Base-by-base conservation (phyloP, 2,888 invertebrate genomes). In the Agonopterix alstromeriana region DNA sequence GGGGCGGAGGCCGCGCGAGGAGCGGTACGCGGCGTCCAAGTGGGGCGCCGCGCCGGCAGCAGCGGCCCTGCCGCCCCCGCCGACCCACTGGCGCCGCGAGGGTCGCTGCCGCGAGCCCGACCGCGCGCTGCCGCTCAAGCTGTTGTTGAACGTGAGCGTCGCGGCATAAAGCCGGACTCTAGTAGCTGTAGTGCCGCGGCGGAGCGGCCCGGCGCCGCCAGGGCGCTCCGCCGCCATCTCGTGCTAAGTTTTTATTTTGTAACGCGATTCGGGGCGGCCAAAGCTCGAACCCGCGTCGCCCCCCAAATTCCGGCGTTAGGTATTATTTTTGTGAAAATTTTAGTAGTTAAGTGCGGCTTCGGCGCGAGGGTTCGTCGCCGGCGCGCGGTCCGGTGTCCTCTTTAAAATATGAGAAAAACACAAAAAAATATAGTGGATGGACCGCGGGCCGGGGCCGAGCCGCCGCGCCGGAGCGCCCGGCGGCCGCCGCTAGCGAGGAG, bases 11-110 rank as follows among this genome's bases (percentile, higher is more conserved):
- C 61, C 58, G 49, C 64, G 82, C 42, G 73, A 74, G 48, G 84
- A 83, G 64, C 82, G 85, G 56, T 84, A 81, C 76, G 95, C 95
- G 57, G 94, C 93, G 70, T 93, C 94, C 73, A 95, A 95, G 79
- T 95, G 95, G 89, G 94, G 94, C 68, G 94, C 94, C 61, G 93
- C 95, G 48, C 95, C 95, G 46, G 92, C 94, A 50, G 94, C 95
- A 43, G 92, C 92, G 62, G 92, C 93, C 56, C 84, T 95, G 69
- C 95, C 95, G 52, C 94, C 93, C 73, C 95, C 95, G 64, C 95
- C 95, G 52, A 90, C 91, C 58, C 94, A 94, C 81, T 96, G 95
- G 95, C 92, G 78, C 60, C 81, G 79, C 62, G 82, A 77, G 49
- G 84, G 82, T 61, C 82, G 83, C 65, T 89, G 89, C 58, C 77